phyloP scores from a whole-genome alignment of 1,140 invertebrate genomes.

The Dolichoris vasculosae region DNA sequence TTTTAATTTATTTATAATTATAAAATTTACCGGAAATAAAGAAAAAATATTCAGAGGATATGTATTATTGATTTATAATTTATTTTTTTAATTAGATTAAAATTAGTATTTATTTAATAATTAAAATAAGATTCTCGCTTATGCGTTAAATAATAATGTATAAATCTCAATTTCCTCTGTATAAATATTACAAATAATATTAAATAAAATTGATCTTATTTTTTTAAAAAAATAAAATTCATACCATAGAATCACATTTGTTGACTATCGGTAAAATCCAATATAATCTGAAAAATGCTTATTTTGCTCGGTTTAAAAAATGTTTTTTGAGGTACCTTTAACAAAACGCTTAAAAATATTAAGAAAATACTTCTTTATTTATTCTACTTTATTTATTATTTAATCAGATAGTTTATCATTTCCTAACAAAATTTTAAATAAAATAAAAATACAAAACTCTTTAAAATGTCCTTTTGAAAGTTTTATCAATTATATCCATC shows the following conservation, averaged over 20 bases:
- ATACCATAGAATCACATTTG: not conserved
- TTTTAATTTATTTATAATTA: no score
- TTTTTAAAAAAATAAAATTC: conserved; percentile 24
- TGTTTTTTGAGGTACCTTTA: not conserved
- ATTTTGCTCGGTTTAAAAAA: not conserved
- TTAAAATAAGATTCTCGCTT: not conserved
- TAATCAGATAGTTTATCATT: no score
- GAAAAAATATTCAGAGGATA: no score
- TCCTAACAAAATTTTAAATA: no score
- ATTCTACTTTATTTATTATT: not conserved
- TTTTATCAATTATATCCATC: no score
- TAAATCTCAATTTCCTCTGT: conserved; percentile 3
- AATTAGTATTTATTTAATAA: not conserved
- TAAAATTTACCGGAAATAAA: no score
- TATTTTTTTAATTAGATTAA: not conserved
- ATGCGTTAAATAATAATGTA: not conserved
- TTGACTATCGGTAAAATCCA: not conserved
- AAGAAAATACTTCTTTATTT: not conserved
- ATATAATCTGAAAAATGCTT: not conserved
- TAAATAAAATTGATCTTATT: conserved; percentile 25
- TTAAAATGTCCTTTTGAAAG: no score
- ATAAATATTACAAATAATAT: conserved; percentile 31
- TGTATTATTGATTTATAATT: no score
- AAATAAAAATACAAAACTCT: no score
- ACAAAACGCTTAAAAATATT: not conserved